Evolutionary conservation across 2,797 vertebrate genomes (phyloP), one percentile per base, ranked within the genome.

Genomic region (Dipus sagitta): DNA sequence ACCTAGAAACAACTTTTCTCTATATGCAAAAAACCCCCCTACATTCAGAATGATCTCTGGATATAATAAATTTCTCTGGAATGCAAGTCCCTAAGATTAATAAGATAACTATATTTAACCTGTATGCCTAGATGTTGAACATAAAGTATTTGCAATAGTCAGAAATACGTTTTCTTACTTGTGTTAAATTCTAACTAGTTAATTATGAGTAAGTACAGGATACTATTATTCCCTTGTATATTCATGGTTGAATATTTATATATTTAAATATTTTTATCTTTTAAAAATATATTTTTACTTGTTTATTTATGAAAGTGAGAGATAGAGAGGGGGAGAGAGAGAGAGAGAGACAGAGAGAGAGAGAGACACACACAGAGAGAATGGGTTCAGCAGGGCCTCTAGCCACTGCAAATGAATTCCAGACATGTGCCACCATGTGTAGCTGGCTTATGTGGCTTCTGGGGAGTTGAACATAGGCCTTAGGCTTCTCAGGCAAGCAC

Each of bases 41-140:
- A 70, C 65, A 47, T 94, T 88, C 9, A 76, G 28, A 70, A n/a
- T 11, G 85, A 21, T 92, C 91, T 82, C 76, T 74, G 67, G 90
- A 87, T 81, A 64, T 60, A 74, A 88, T 79, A 67, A 77, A 30
- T 92, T 94, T 95, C 32, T 81, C 34, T 88, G 54, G 21, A 65
- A 78, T 88, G 65, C 13, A 85, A 68, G 62, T 90, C 12, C 1
- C 13, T 74, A 68, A 3, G 76, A 47, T 11, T 65, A 67, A 65
- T 52, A 86, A 14, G 88, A 2, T 83, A 21, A 58, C 84, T 47
- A 54, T 15, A 68, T 70, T 81, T 91, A 93, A 34, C 8, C 47
- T 88, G 88, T 58, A 26, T 82, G 74, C 67, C 0, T 92, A 68
- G 70, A 60, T 83, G 11, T 30, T 86, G 70, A 72, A 75, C 42